Conservation (phyloP, 2,797 vertebrate genomes). For the Decapterus maruadsi region DNA sequence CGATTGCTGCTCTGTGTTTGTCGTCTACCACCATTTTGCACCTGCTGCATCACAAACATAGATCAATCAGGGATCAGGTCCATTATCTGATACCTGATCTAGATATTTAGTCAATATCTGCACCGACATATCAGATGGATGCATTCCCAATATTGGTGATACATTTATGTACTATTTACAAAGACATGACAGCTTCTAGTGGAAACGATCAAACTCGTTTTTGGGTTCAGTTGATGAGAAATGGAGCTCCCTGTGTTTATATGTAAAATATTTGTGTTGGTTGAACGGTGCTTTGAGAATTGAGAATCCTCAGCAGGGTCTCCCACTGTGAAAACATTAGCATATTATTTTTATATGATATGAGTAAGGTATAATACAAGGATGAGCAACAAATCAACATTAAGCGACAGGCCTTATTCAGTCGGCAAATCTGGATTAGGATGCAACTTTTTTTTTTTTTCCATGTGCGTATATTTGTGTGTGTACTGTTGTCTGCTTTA, state of each 20-base stretch:
- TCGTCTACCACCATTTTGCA: no score
- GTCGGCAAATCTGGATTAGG: constrained; percentile 4
- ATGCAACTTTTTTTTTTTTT: not conserved
- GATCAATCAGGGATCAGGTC: no score
- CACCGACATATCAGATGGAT: no score
- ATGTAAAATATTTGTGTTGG: not conserved
- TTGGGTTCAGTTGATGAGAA: not conserved
- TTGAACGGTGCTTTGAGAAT: not conserved
- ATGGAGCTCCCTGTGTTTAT: not conserved
- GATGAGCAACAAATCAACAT: not conserved
- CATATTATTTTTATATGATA: not conserved
- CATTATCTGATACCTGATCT: no score
- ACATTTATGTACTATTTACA: not conserved
- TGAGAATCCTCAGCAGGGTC: not conserved
- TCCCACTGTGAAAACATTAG: not conserved
- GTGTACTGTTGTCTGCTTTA: no score
- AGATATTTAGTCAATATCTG: no score
- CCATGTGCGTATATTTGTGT: no score
- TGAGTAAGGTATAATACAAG: not conserved
- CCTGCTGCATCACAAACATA: no score
- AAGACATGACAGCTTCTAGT: not conserved
- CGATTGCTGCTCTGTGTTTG: no score
- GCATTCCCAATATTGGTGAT: no score
- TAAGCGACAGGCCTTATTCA: not conserved
- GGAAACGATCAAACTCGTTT: not conserved